Percentiles rank a stretch among this genome's conserved stretches.
phyloP scores from a whole-genome alignment of 2,113 vertebrate species.

The Lepus americanus region DNA sequence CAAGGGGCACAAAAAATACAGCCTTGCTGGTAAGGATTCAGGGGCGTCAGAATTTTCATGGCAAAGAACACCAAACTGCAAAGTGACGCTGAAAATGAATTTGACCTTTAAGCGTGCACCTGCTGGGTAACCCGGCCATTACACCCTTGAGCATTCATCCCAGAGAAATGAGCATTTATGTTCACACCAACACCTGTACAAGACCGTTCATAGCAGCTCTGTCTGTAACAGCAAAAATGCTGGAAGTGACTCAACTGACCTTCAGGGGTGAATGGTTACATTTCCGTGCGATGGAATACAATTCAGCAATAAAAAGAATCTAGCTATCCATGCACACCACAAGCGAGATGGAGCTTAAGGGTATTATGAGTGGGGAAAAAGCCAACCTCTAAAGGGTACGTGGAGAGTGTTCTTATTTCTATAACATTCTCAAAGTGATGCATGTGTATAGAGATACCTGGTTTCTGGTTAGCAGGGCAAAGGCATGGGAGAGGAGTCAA shows the following conservation, averaged over 20 bases:
- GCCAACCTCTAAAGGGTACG: not conserved
- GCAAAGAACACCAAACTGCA: not conserved
- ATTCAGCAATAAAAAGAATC: not conserved
- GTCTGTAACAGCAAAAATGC: not conserved
- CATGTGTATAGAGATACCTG: not conserved
- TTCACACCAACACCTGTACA: not conserved
- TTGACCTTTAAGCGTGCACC: not conserved
- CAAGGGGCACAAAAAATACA: too few species aligned
- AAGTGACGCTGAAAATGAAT: not conserved
- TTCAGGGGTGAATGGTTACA: not conserved
- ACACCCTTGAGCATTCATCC: not conserved
- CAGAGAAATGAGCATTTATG: not conserved
- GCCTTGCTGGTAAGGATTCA: not conserved
- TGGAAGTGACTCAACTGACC: not conserved
- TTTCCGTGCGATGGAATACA: not conserved
- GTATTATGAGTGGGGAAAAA: not conserved
- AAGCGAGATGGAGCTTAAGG: not conserved
- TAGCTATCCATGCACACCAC: not conserved
- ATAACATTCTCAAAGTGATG: not conserved
- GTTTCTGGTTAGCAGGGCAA: too few species aligned
- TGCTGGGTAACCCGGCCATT: not conserved
- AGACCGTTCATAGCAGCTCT: not conserved
- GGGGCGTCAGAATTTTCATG: not conserved
- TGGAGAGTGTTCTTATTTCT: not conserved
- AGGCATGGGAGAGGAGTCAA: not conserved